Conservation (phyloP, 1,140 invertebrate species). For the Drosophila kurseongensis region DNA sequence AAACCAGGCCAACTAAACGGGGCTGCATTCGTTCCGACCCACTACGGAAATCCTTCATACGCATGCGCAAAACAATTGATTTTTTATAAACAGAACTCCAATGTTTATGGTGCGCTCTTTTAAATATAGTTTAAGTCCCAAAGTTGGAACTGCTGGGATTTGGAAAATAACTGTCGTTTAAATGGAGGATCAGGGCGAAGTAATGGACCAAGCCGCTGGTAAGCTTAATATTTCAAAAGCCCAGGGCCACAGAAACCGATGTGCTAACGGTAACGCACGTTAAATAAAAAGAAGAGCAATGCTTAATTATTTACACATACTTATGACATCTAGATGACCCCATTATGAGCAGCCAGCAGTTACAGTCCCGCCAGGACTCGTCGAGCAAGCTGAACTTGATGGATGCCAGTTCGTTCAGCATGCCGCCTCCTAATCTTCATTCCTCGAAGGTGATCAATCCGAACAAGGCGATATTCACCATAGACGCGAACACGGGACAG, state of each 20-base stretch:
- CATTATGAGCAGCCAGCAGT: conserved; percentile 2
- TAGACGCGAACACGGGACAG: conserved; percentile 86
- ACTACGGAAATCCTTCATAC: neutral
- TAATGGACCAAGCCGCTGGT: conserved; percentile 20
- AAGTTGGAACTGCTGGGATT: conserved; percentile 15
- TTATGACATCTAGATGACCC: conserved; percentile 31
- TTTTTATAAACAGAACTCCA: conserved; percentile 38
- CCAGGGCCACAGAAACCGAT: neutral
- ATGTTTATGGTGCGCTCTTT: conserved; percentile 41
- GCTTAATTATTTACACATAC: conserved; percentile 16
- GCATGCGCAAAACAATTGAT: conserved; percentile 48
- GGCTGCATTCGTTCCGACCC: neutral
- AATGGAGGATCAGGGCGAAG: conserved; percentile 38
- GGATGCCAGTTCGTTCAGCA: conserved; percentile 44
- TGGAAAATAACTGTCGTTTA: conserved; percentile 22
- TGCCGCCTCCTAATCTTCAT: conserved; percentile 49
- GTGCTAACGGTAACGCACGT: conserved; percentile 1
- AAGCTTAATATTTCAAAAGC: neutral
- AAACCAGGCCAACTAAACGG: neutral
- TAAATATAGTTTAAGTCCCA: conserved; percentile 12
- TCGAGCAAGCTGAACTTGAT: conserved; percentile 39
- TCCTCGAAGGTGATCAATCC: conserved; percentile 85
- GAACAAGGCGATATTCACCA: conserved; percentile 86
- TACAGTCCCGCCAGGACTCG: conserved; percentile 16
- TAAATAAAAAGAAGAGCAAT: neutral